These are phyloP conservation scores for Cheiracanthium punctorium DNA, from an alignment of 2,888 invertebrate species.

Conservation along the genomic window DNA sequence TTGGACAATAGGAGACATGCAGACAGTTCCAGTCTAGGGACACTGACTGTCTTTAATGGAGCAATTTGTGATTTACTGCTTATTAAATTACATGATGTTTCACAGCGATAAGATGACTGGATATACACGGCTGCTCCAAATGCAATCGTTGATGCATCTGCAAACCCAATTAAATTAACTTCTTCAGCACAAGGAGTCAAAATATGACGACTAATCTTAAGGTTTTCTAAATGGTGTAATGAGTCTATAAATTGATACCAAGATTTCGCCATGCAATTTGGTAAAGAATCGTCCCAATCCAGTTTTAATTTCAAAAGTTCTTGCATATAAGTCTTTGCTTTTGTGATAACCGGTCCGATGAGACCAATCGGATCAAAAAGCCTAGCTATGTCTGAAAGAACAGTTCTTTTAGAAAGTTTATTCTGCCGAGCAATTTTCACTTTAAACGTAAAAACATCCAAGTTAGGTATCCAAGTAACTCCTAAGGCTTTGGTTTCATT, in stretches of 20 bases:
- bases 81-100: conserved; percentile 25
- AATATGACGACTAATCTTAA: background rate
- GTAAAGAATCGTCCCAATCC: background rate
- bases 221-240: background rate
- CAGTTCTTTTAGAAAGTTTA: background rate
- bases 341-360: background rate
- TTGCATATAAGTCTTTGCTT: background rate
- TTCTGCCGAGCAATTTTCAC: background rate
- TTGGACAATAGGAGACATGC: conserved; percentile 48
- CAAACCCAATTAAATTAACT: background rate
- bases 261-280: background rate
- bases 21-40: conserved; percentile 72
- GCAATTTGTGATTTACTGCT: conserved; percentile 71
- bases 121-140: conserved; percentile 14
- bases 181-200: background rate
- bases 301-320: background rate
- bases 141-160: conserved; percentile 14
- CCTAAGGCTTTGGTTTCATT: background rate
- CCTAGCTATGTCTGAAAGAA: background rate
- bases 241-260: background rate
- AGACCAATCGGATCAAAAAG: background rate
- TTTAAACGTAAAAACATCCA: background rate
- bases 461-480: background rate
- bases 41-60: conserved; percentile 70
- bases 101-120: background rate